Percentiles rank a stretch among this genome's conserved stretches.
Evolutionary conservation across 2,113 vertebrate species (phyloP).

Genomic region (Saccopteryx leptura): DNA sequence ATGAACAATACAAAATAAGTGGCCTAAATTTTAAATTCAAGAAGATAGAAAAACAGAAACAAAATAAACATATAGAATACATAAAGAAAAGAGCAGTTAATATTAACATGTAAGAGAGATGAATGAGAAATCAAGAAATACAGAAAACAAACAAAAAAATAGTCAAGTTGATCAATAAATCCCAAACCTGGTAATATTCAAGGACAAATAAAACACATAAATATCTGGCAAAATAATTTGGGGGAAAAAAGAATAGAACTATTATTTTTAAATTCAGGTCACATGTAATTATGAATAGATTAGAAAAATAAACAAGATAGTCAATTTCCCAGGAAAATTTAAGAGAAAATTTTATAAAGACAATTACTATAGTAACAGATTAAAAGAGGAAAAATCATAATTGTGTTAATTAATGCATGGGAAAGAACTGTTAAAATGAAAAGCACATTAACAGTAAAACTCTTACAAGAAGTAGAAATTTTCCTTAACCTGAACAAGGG

Average conservation of each 20-base stretch:
- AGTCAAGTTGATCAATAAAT: constrained; percentile 15
- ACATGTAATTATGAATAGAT: background rate
- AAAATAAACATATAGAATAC: background rate
- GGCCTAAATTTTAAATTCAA: background rate
- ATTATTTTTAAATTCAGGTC: background rate
- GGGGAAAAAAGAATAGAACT: background rate
- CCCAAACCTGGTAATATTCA: background rate
- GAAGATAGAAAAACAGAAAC: background rate
- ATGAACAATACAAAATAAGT: background rate
- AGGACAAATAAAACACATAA: background rate
- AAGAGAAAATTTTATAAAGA: constrained; percentile 24
- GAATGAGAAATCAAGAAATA: background rate
- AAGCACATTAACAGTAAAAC: background rate
- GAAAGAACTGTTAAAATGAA: constrained; percentile 56
- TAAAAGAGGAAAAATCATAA: constrained; percentile 9
- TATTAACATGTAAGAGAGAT: background rate
- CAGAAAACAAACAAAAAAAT: background rate
- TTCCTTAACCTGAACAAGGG: background rate
- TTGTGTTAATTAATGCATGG: background rate
- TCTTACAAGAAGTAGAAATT: constrained; percentile 25
- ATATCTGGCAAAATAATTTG: constrained; percentile 28
- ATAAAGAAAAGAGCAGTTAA: background rate
- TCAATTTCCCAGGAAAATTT: background rate
- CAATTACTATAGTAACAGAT: constrained; percentile 19
- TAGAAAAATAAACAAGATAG: background rate